Evolutionary conservation across 2,797 vertebrate species (phyloP).

Genomic region (Morelia viridis): DNA sequence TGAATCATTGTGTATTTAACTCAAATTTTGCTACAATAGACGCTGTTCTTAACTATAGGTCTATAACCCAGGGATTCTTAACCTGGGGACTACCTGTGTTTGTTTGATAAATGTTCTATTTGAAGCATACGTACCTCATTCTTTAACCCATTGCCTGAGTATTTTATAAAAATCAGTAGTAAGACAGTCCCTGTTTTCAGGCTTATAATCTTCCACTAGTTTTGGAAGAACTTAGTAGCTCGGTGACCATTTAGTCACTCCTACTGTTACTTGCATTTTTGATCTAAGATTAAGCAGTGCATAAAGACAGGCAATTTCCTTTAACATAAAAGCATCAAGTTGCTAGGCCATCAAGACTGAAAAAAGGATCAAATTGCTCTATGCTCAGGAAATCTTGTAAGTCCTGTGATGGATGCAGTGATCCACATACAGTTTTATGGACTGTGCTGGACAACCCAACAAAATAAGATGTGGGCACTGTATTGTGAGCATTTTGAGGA

Average conservation of each 20-base stretch:
- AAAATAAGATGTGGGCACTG: neutral
- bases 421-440: neutral
- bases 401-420: neutral
- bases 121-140: neutral
- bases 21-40: too few species aligned
- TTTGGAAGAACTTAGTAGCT: neutral
- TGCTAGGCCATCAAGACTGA: neutral
- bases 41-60: too few species aligned
- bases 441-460: neutral
- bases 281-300: neutral
- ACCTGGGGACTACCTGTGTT: too few species aligned
- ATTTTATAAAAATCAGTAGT: neutral
- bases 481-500: neutral
- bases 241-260: neutral
- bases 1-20: too few species aligned
- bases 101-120: neutral
- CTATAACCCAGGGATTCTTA: too few species aligned
- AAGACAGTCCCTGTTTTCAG: neutral
- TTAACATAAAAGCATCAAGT: neutral
- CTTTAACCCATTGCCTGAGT: neutral
- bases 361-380: neutral
- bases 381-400: neutral
- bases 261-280: neutral
- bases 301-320: neutral
- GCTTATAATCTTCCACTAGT: neutral